Evolutionary conservation across 2,113 vertebrate species (phyloP).

Genomic region (Diadophis punctatus): DNA sequence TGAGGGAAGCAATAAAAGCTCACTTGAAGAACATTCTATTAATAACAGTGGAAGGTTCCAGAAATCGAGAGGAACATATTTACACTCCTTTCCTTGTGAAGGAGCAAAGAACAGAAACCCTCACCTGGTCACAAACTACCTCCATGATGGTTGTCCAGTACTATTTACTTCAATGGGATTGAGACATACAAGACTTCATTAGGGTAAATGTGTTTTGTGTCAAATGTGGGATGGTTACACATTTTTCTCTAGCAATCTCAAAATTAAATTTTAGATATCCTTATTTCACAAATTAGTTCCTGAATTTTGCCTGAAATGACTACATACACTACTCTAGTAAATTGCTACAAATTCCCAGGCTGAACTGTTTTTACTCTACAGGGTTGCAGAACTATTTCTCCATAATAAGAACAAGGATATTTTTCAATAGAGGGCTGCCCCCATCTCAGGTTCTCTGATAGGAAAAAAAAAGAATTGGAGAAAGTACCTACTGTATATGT

Average conservation of each 20-base stretch:
- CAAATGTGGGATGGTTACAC: background rate
- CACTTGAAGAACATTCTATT: background rate
- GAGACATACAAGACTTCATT: background rate
- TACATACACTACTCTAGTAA: background rate
- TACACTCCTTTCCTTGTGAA: background rate
- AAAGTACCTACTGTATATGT: background rate
- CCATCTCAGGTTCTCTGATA: background rate
- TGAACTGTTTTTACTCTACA: background rate
- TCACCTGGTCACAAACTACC: background rate
- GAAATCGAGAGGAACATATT: background rate
- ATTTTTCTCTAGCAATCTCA: background rate
- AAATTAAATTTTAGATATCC: background rate
- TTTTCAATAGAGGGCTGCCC: background rate
- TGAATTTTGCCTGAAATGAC: background rate
- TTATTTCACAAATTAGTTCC: background rate
- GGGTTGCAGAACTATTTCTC: background rate
- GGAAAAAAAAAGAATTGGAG: background rate
- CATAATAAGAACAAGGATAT: background rate
- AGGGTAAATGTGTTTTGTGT: background rate
- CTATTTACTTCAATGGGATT: background rate
- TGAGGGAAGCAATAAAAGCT: background rate
- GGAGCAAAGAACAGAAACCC: background rate
- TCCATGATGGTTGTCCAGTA: background rate
- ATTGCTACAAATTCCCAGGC: background rate
- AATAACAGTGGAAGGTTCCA: background rate